Conservation (phyloP, 2,797 vertebrate genomes). For the Microchirus variegatus region DNA sequence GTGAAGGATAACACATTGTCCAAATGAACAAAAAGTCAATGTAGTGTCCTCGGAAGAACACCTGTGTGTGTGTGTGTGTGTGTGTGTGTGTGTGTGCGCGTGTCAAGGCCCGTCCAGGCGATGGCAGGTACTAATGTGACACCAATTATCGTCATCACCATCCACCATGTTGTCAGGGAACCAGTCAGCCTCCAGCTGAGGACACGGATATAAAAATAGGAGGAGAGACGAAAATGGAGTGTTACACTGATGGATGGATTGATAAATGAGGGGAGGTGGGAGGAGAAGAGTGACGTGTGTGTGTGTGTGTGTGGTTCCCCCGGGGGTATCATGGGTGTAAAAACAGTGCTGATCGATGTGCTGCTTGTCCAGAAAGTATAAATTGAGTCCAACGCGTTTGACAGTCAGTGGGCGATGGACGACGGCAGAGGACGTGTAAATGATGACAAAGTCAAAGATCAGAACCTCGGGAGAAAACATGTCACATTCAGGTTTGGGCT, state of each 20-base stretch:
- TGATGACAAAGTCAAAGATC: too few relatives aligned
- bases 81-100: background rate
- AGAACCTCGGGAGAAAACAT: too few relatives aligned
- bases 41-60: too few relatives aligned
- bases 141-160: conserved; percentile 37
- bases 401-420: too few relatives aligned
- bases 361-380: conserved; percentile 28
- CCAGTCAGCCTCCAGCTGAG: conserved; percentile 23
- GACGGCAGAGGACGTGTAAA: too few relatives aligned
- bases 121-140: conserved; percentile 19
- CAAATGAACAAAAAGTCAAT: too few relatives aligned
- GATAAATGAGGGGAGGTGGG: conserved; percentile 30
- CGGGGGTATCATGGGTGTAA: conserved; percentile 21
- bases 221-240: conserved; percentile 25
- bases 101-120: background rate
- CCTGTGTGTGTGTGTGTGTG: background rate
- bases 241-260: conserved; percentile 19
- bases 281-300: background rate
- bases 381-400: background rate
- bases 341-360: conserved; percentile 20
- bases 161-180: conserved; percentile 16
- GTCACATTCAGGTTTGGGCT: too few relatives aligned
- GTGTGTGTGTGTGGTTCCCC: background rate
- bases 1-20: too few relatives aligned
- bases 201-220: conserved; percentile 28